Evolutionary conservation across 2,113 vertebrate species (phyloP).

Genomic region (Eudyptes chrysolophus): DNA sequence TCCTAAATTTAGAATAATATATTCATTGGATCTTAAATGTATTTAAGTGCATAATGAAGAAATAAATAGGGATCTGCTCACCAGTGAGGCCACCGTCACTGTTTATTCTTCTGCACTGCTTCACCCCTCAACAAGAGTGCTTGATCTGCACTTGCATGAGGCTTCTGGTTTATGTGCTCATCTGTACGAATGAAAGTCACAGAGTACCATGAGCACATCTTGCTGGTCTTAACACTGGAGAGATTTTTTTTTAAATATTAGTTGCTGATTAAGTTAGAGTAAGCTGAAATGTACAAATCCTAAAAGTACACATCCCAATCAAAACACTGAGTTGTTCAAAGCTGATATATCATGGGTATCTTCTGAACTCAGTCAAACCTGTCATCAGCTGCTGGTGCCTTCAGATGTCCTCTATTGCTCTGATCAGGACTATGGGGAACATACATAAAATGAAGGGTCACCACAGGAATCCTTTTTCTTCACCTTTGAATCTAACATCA

Average conservation of each 20-base stretch:
- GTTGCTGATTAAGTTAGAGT: neutral
- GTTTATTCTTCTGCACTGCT: neutral
- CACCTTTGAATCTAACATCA: neutral
- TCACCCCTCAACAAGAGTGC: neutral
- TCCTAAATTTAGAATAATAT: neutral
- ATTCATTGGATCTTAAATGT: neutral
- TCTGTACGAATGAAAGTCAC: accelerated
- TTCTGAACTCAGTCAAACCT: neutral
- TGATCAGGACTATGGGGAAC: neutral
- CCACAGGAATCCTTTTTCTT: neutral
- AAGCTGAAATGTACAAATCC: neutral
- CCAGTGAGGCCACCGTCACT: neutral
- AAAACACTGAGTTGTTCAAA: neutral
- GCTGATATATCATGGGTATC: neutral
- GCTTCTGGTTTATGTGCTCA: neutral
- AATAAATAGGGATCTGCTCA: neutral
- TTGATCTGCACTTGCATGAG: neutral
- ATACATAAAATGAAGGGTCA: neutral
- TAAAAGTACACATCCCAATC: neutral
- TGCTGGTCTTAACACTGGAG: neutral
- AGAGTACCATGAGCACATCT: neutral
- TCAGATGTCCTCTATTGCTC: neutral
- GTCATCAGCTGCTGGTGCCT: neutral
- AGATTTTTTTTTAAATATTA: neutral
- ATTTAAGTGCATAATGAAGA: neutral